These are phyloP conservation scores for Hemicentrotus pulcherrimus DNA, from an alignment of 35 echinoderm and acorn worm species.

Conservation along the genomic window DNA sequence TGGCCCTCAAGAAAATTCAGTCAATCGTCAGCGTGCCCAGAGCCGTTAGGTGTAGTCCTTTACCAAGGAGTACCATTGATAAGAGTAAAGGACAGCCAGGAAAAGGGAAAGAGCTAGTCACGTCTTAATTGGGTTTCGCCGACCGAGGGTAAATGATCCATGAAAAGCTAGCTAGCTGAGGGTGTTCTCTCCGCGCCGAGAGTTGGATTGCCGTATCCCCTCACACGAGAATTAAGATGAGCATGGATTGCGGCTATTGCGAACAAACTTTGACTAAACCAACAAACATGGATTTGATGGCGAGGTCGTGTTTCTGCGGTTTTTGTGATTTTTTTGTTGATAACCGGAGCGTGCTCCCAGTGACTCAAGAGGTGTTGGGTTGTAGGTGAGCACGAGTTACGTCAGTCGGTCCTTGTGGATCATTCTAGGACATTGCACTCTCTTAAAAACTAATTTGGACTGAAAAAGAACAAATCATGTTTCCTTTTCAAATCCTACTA, in stretches of 20 bases:
- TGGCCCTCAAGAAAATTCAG: background rate
- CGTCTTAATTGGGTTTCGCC: background rate
- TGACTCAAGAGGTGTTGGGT: background rate
- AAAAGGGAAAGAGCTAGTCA: background rate
- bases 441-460: background rate
- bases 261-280: slow-evolving; percentile 11
- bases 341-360: background rate
- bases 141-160: background rate
- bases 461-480: too few relatives aligned
- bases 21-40: background rate
- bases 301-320: background rate
- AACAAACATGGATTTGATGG: background rate
- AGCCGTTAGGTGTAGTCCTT: slow-evolving; percentile 33
- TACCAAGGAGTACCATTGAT: background rate
- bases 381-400: background rate
- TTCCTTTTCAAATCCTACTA: too few relatives aligned
- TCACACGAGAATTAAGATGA: background rate
- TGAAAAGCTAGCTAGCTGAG: background rate
- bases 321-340: background rate
- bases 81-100: background rate
- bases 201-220: background rate
- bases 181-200: background rate
- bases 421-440: background rate
- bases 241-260: background rate
- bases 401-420: background rate